Percentiles rank a stretch among this genome's conserved stretches.
phyloP scores from a whole-genome alignment of 2,113 vertebrate genomes.

The Agapornis roseicollis region DNA sequence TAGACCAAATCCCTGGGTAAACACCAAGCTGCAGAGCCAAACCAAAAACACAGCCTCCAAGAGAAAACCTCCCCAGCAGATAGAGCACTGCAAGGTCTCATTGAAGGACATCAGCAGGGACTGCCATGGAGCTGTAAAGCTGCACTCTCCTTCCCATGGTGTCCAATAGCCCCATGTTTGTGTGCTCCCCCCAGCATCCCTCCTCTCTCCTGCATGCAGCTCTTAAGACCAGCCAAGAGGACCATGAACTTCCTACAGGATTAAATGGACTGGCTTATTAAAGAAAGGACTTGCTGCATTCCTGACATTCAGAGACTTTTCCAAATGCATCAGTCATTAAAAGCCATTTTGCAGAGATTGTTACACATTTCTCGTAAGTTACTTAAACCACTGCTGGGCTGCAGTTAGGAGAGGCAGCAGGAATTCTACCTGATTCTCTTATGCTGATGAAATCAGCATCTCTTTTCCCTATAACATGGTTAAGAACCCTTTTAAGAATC shows the following conservation, averaged over 20 bases:
- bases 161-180: background rate
- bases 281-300: background rate
- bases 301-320: background rate
- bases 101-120: background rate
- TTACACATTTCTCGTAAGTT: background rate
- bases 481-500: background rate
- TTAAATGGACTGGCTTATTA: background rate
- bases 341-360: background rate
- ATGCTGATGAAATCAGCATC: background rate
- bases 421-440: background rate
- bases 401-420: background rate
- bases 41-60: background rate
- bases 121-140: background rate
- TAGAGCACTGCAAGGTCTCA: background rate
- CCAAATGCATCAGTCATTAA: conserved; percentile 32
- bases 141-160: background rate
- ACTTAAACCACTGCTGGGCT: background rate
- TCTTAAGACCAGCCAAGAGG: background rate
- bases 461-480: background rate
- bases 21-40: background rate
- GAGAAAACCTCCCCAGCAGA: background rate
- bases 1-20: background rate
- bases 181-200: background rate
- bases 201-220: background rate
- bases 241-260: background rate